Conservation (phyloP, 1,140 invertebrate species). For the Drosophila elegans region DNA sequence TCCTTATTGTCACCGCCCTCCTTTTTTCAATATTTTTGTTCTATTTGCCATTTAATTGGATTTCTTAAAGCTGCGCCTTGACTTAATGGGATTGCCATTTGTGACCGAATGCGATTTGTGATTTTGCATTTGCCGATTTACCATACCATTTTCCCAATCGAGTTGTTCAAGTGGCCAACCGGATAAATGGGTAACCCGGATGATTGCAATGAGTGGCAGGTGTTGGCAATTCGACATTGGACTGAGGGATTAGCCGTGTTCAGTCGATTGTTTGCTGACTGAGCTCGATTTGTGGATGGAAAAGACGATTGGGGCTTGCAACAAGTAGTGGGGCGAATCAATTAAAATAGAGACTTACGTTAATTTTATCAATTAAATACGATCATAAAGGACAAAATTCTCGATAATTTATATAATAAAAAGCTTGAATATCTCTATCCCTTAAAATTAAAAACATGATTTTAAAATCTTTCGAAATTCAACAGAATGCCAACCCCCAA, state of each 20-base stretch:
- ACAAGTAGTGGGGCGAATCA: not conserved
- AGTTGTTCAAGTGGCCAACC: slow-evolving; percentile 4
- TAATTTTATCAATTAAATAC: too few relatives aligned
- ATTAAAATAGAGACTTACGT: too few relatives aligned
- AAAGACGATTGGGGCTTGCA: not conserved
- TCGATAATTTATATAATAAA: too few relatives aligned
- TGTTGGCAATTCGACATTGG: slow-evolving; percentile 45
- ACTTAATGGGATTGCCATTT: slow-evolving; percentile 73
- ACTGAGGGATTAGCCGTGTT: slow-evolving; percentile 42
- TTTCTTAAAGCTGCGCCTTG: slow-evolving; percentile 78
- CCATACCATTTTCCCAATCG: not conserved
- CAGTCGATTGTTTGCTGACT: slow-evolving; percentile 25
- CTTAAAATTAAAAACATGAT: not conserved
- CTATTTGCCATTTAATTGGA: slow-evolving; percentile 65
- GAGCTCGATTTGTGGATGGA: slow-evolving; percentile 2
- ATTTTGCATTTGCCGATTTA: slow-evolving; percentile 10
- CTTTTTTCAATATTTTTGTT: slow-evolving; percentile 15
- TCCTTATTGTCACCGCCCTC: slow-evolving; percentile 9
- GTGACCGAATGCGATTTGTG: slow-evolving; percentile 54
- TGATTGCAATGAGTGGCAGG: slow-evolving; percentile 44
- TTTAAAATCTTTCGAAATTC: not conserved
- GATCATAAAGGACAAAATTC: too few relatives aligned
- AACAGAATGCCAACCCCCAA: not conserved
- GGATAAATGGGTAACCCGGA: slow-evolving; percentile 28
- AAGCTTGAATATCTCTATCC: too few relatives aligned